Percentiles rank a stretch among this genome's conserved stretches.
Evolutionary conservation across 2,888 invertebrate genomes (phyloP).

Genomic region (Nomada goodeniana): DNA sequence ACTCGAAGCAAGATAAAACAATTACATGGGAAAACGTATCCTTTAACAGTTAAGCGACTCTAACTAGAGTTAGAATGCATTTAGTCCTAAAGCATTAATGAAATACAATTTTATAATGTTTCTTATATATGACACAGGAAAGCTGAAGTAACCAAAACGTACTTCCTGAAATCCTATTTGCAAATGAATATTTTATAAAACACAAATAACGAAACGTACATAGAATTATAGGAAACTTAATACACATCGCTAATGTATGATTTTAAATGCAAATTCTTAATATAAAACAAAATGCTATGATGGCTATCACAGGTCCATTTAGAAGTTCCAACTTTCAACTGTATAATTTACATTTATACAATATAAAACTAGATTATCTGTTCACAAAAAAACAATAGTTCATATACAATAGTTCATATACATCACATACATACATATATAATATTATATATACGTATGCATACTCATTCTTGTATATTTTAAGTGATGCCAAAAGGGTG

Average conservation of each 20-base stretch:
- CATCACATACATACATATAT: constrained; percentile 71
- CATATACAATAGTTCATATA: constrained; percentile 69
- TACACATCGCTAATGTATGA: constrained; percentile 31
- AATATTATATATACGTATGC: constrained; percentile 66
- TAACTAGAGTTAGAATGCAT: constrained; percentile 28
- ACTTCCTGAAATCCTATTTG: constrained; percentile 19
- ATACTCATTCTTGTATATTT: constrained; percentile 60
- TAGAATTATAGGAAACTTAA: constrained; percentile 25
- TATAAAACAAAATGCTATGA: constrained; percentile 67
- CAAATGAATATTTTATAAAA: constrained; percentile 6
- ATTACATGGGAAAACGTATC: not conserved
- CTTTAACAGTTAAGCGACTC: constrained; percentile 21
- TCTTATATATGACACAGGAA: constrained; percentile 13
- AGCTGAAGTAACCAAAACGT: constrained; percentile 32
- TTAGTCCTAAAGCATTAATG: constrained; percentile 27
- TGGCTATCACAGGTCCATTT: constrained; percentile 71
- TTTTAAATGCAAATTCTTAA: constrained; percentile 53
- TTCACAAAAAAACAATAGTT: constrained; percentile 71
- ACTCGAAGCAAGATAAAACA: not conserved
- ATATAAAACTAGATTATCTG: constrained; percentile 81
- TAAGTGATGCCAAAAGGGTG: constrained; percentile 63
- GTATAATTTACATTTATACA: constrained; percentile 79
- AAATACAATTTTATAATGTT: constrained; percentile 30
- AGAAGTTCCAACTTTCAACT: constrained; percentile 70
- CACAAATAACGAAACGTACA: constrained; percentile 41